Evolutionary conservation across 2,888 invertebrate species (phyloP), one percentile per base, ranked within the genome.

Genomic region (Magallana nippona): DNA sequence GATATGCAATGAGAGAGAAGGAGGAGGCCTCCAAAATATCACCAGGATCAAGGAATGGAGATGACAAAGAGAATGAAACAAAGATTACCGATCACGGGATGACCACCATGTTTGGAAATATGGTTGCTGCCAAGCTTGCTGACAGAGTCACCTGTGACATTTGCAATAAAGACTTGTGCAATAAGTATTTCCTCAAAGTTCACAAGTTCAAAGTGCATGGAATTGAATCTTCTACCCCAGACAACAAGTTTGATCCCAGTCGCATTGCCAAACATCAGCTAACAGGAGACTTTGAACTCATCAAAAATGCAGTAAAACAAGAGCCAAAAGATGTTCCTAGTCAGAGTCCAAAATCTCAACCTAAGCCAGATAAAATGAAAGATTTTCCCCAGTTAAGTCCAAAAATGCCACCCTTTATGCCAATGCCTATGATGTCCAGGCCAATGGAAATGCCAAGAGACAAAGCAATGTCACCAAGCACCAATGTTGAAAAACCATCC

Each of bases 111-210:
- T 93, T 93, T 88, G 91, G 92, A 71, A 93, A 92, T 88, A 93
- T 94, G 93, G 92, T 93, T n/a, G 93, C 94, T 22, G 93, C 94
- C 27, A 94, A 94, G 88, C 89, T 94, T 77, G 94, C 94, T 32
- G 94, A 94, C 85, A 90, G 94, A 27, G 94, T 94, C 19, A 91
- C 91, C 19, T 99, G 99, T 94, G 98, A 98, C 94, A 98, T 99
- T 88, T 99, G 99, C 95, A 98, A 99, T 95, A 99, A 99, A 95
- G 98, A 99, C 95, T 95, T 99, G 90, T 99, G 99, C 95, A 99
- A 99, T 95, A 99, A 99, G 95, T 99, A 99, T 94, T 99, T 99
- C 95, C 98, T 99, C 97, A 98, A 99, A 94, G 99, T 99, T 1
- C 99, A 99, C 95, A 99, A 99, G 98, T 97, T 98, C 93, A 96